These are phyloP conservation scores for Ascidia mentula DNA, from an alignment of 23 tunicate genomes.

Conservation along the genomic window DNA sequence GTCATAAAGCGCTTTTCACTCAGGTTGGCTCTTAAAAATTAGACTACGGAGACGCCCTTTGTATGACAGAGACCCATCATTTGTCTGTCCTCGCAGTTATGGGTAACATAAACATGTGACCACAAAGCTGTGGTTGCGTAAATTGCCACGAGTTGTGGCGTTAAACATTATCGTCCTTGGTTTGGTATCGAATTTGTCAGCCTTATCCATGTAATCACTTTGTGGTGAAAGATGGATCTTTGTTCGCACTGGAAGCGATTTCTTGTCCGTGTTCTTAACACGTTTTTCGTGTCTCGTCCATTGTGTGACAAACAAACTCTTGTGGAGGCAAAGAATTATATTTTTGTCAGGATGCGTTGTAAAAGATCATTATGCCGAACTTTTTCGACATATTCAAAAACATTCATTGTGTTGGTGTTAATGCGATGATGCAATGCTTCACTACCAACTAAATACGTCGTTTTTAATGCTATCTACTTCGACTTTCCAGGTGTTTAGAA, in stretches of 20 bases:
- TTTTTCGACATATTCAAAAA: too few species aligned
- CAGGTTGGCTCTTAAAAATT: not conserved
- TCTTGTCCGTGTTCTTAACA: not conserved
- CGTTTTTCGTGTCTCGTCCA: too few species aligned
- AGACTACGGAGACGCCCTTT: not conserved
- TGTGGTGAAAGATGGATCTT: not conserved
- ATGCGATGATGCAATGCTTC: too few species aligned
- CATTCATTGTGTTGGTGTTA: too few species aligned
- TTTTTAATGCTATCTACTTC: too few species aligned
- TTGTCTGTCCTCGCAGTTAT: not conserved
- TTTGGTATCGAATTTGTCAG: not conserved
- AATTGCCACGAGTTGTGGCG: not conserved
- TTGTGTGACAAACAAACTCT: too few species aligned
- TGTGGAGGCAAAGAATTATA: too few species aligned
- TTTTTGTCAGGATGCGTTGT: too few species aligned
- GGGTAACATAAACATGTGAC: not conserved
- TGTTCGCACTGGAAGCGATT: not conserved
- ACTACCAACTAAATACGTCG: too few species aligned
- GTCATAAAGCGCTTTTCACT: too few species aligned
- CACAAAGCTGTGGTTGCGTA: not conserved
- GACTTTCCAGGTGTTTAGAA: too few species aligned
- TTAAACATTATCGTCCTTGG: not conserved
- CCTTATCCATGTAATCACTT: not conserved
- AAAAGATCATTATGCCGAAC: too few species aligned
- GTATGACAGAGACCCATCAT: not conserved